Evolutionary conservation across 2,888 invertebrate species (phyloP).

Genomic region (Rosalia funebris): DNA sequence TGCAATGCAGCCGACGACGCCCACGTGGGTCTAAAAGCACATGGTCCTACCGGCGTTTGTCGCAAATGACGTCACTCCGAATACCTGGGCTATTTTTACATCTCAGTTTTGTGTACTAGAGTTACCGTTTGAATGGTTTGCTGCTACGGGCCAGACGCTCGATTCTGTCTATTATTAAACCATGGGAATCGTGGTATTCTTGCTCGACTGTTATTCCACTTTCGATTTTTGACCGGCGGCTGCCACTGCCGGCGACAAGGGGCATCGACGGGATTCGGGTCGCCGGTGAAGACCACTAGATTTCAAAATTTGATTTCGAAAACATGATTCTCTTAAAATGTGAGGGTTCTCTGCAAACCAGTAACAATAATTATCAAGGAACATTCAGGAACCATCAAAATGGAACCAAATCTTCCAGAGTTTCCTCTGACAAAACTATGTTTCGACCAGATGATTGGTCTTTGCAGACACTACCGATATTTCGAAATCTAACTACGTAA

Average conservation of each 20-base stretch:
- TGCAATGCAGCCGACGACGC: background rate
- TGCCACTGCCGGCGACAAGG: background rate
- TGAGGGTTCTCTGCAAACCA: no score
- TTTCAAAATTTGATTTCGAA: no score
- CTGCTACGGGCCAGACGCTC: conserved; percentile 30
- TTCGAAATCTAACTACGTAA: no score
- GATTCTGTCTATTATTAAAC: conserved; percentile 27
- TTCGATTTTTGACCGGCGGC: conserved; percentile 3
- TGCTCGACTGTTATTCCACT: conserved; percentile 2
- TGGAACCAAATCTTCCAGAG: no score
- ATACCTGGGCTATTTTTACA: conserved; percentile 29
- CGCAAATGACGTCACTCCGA: conserved; percentile 28
- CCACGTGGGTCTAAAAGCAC: conserved; percentile 14
- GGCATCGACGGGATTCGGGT: no score
- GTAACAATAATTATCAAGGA: no score
- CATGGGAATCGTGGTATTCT: background rate
- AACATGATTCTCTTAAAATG: no score
- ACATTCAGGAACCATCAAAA: no score
- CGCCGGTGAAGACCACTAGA: no score
- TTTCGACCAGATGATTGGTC: no score
- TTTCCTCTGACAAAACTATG: no score
- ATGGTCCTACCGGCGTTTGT: conserved; percentile 16
- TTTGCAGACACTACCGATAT: no score
- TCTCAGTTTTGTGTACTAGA: conserved; percentile 21
- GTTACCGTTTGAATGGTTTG: conserved; percentile 32